A percentile compares a stretch with the other conserved stretches of the same genome.
These are phyloP conservation scores for Macroteleia sp. DNA, from an alignment of 2,888 invertebrate species.

Conservation along the genomic window DNA sequence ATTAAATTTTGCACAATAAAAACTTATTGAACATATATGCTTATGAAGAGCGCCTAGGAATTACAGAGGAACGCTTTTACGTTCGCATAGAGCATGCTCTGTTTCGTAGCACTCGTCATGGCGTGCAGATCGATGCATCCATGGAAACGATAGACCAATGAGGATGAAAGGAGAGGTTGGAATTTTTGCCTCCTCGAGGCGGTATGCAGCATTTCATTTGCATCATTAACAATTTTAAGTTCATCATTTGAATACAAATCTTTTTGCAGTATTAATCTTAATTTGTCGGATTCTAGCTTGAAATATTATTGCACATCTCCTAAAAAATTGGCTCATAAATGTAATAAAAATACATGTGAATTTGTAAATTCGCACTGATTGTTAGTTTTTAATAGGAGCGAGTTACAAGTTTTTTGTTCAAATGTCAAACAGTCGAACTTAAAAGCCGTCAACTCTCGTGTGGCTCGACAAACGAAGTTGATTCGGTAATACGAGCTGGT, in stretches of 20 bases:
- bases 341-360: too few relatives aligned
- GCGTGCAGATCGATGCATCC: slow-evolving; percentile 81
- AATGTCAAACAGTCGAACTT: slow-evolving; percentile 36
- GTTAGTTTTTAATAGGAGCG: slow-evolving; percentile 1
- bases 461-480: slow-evolving; percentile 32
- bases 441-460: slow-evolving; percentile 27
- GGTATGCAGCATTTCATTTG: slow-evolving; percentile 41
- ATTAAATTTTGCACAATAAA: too few relatives aligned
- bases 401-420: slow-evolving; percentile 11
- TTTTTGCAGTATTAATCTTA: too few relatives aligned
- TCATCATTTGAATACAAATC: neutral
- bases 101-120: slow-evolving; percentile 71
- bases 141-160: slow-evolving; percentile 79
- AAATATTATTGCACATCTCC: too few relatives aligned
- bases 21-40: too few relatives aligned
- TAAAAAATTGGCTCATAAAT: too few relatives aligned
- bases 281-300: too few relatives aligned
- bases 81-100: slow-evolving; percentile 71
- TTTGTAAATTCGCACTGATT: neutral
- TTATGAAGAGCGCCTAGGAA: too few relatives aligned
- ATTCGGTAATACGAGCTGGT: slow-evolving; percentile 46
- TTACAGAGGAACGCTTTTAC: slow-evolving; percentile 23
- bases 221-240: slow-evolving; percentile 23
- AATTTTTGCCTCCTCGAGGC: slow-evolving; percentile 53
- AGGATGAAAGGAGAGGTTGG: slow-evolving; percentile 55